Conservation (phyloP, 2,797 vertebrate species). For the Hydrolagus colliei region DNA sequence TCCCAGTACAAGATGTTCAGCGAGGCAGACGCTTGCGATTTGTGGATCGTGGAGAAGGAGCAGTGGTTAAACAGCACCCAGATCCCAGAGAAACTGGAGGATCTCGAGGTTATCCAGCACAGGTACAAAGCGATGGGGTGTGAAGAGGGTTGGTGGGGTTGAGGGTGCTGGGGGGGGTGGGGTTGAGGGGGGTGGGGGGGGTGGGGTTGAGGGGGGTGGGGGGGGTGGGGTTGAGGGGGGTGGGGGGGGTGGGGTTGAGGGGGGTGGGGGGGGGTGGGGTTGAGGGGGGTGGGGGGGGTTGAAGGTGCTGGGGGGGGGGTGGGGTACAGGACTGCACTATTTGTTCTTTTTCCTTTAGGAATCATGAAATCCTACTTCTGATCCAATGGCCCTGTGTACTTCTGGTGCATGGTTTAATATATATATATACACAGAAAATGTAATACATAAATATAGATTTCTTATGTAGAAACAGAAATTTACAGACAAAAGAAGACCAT, state of each 20-base stretch:
- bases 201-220: too few relatives aligned
- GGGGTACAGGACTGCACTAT: neutral
- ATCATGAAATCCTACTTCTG: neutral
- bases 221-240: too few relatives aligned
- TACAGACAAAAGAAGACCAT: too few relatives aligned
- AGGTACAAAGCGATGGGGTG: slow-evolving; percentile 55
- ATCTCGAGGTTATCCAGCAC: slow-evolving; percentile 89
- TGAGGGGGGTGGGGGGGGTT: too few relatives aligned
- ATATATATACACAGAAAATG: neutral
- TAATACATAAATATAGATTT: too few relatives aligned
- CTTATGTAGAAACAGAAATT: too few relatives aligned
- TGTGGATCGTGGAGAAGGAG: slow-evolving; percentile 96
- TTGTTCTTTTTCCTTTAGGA: neutral
- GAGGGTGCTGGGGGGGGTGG: too few relatives aligned
- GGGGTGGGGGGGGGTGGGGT: too few relatives aligned
- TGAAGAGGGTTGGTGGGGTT: too few relatives aligned
- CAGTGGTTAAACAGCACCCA: slow-evolving; percentile 90
- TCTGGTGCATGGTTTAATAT: neutral
- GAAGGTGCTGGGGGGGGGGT: too few relatives aligned
- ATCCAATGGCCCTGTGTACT: neutral
- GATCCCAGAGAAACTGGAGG: slow-evolving; percentile 88
- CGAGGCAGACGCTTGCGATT: slow-evolving; percentile 83
- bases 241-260: too few relatives aligned
- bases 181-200: too few relatives aligned
- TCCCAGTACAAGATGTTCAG: slow-evolving; percentile 90